phyloP scores from a whole-genome alignment of 1,140 invertebrate genomes.

The Tenebrio molitor region DNA sequence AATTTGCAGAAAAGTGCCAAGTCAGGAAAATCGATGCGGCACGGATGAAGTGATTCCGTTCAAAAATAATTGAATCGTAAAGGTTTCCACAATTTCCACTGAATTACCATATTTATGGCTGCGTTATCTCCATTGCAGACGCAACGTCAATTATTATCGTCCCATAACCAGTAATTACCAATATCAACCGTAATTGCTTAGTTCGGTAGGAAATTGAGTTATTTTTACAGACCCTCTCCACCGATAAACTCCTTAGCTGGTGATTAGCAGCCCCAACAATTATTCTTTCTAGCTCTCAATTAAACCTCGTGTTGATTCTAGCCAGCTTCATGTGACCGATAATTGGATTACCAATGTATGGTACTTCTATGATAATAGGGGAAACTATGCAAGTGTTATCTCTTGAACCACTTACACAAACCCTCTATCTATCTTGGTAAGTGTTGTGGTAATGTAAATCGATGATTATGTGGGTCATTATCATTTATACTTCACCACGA shows the following conservation, averaged over 20 bases:
- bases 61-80: constrained; percentile 44
- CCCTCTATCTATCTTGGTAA: constrained; percentile 2
- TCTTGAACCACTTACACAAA: constrained; percentile 12
- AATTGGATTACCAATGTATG: constrained; percentile 1
- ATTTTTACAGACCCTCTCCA: neutral
- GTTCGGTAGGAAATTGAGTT: constrained; percentile 18
- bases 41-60: constrained; percentile 16
- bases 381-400: constrained; percentile 30
- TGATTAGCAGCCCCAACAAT: neutral
- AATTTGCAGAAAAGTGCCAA: constrained; percentile 44
- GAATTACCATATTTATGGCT: constrained; percentile 38
- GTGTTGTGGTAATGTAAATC: constrained; percentile 21
- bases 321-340: neutral
- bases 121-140: constrained; percentile 11
- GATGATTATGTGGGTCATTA: constrained; percentile 15
- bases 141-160: constrained; percentile 12
- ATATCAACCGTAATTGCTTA: constrained; percentile 3
- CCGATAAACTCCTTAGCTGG: neutral
- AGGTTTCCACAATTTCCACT: constrained; percentile 37
- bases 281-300: neutral
- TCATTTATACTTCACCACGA: too few relatives aligned
- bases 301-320: neutral
- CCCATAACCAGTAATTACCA: constrained; percentile 23
- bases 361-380: constrained; percentile 4
- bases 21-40: constrained; percentile 43